Evolutionary conservation across 2,113 vertebrate genomes (phyloP).

Genomic region (Lasiurus borealis): DNA sequence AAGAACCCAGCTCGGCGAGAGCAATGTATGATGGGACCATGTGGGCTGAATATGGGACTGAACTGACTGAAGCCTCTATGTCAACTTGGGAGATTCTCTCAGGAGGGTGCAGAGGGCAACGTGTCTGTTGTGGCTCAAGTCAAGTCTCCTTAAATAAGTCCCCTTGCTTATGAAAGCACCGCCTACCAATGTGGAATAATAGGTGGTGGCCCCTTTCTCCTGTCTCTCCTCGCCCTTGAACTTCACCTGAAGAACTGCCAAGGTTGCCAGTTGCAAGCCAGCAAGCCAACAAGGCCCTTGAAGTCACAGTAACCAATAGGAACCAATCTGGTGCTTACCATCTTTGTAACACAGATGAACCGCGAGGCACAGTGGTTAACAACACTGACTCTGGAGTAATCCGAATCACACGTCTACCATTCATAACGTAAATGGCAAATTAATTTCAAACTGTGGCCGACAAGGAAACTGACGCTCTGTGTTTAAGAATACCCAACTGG

Average conservation of each 20-base stretch:
- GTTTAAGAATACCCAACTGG: not conserved
- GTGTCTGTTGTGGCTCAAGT: not conserved
- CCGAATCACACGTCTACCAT: not conserved
- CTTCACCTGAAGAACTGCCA: not conserved
- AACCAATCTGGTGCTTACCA: not conserved
- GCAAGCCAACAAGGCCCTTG: not conserved
- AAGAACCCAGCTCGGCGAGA: not conserved
- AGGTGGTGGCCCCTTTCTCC: not conserved
- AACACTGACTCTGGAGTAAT: not conserved
- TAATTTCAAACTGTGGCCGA: not conserved
- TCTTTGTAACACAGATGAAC: not conserved
- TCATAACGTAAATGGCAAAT: not conserved
- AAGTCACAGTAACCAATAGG: not conserved
- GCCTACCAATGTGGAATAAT: too few species aligned
- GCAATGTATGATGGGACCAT: too few species aligned
- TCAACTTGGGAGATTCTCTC: not conserved
- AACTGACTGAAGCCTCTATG: fast-evolving
- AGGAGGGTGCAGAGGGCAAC: not conserved
- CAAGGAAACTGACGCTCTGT: not conserved
- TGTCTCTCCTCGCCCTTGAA: not conserved
- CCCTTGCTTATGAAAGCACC: not conserved
- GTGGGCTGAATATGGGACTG: not conserved
- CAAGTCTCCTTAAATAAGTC: not conserved
- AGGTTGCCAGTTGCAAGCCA: not conserved
- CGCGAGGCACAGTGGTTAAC: not conserved